A percentile compares a stretch with the other conserved stretches of the same genome.
Evolutionary conservation across 2,797 vertebrate genomes (phyloP).

Genomic region (Ptychadena robeensis): DNA sequence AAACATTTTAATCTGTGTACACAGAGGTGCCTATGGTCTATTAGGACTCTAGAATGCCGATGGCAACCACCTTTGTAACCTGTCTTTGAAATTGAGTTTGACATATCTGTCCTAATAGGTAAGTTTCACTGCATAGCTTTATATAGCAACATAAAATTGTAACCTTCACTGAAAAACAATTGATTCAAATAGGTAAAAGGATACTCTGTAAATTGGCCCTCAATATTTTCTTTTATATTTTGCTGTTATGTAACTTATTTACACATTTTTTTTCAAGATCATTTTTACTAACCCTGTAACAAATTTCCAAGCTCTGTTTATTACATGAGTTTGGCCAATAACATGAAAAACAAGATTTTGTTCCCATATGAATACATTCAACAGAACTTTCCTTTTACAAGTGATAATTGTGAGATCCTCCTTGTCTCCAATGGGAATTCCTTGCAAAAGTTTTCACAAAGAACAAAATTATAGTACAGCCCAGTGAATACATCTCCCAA

Average conservation of each 20-base stretch:
- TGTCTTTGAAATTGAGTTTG: background rate
- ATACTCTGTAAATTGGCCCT: too few species aligned
- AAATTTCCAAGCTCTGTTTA: background rate
- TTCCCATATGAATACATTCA: constrained; percentile 12
- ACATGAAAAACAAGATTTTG: background rate
- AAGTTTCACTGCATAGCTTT: background rate
- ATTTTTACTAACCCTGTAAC: background rate
- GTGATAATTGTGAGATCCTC: constrained; percentile 49
- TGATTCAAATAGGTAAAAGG: background rate
- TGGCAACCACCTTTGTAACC: too few species aligned
- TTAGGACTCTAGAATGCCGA: too few species aligned
- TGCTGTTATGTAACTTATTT: background rate
- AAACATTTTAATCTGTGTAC: too few species aligned
- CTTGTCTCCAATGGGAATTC: constrained; percentile 37
- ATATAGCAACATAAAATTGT: background rate
- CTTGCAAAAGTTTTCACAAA: constrained; percentile 37
- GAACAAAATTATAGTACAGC: constrained; percentile 27
- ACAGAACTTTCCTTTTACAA: constrained; percentile 1
- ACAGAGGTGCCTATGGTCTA: too few species aligned
- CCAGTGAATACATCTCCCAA: constrained; percentile 7
- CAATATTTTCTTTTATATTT: too few species aligned
- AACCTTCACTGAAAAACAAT: background rate
- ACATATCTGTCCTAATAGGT: background rate
- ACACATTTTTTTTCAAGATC: background rate
- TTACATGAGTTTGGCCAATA: background rate